These are phyloP conservation scores for Rhopilema esculentum DNA, from an alignment of 30 jellyfish, hydroid and myxozoan species.

Conservation along the genomic window DNA sequence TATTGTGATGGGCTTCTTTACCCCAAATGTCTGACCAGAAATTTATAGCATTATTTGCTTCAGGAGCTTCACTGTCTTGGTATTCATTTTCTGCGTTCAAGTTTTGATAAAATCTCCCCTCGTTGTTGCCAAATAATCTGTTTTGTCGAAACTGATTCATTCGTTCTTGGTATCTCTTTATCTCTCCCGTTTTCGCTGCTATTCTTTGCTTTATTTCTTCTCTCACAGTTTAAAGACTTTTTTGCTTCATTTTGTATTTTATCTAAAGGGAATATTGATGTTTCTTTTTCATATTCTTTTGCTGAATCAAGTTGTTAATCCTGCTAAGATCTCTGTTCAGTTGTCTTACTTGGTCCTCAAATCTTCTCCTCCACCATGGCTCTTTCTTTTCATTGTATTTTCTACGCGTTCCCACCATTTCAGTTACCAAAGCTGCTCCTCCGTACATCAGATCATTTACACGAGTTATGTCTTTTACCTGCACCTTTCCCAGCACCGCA, in stretches of 20 bases:
- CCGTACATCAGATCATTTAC: constrained; percentile 6
- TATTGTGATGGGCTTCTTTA: constrained; percentile 22
- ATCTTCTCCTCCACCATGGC: constrained; percentile 32
- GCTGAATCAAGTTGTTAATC: constrained; percentile 3
- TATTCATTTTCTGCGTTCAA: too few relatives aligned
- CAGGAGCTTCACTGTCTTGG: too few relatives aligned
- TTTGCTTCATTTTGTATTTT: constrained; percentile 7
- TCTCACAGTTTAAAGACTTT: background rate
- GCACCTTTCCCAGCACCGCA: constrained; percentile 6
- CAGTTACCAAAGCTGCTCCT: constrained; percentile 40
- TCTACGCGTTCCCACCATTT: constrained; percentile 15
- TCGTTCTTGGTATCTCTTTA: background rate
- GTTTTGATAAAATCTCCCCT: background rate
- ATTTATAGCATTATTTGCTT: too few relatives aligned
- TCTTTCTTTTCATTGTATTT: constrained; percentile 7
- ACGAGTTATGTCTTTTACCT: background rate
- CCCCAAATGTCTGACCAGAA: too few relatives aligned
- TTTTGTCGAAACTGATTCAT: constrained; percentile 16
- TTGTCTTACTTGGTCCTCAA: constrained; percentile 3
- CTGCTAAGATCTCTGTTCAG: constrained; percentile 36
- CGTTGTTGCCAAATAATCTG: background rate
- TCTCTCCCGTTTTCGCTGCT: constrained; percentile 2
- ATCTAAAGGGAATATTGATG: constrained; percentile 24
- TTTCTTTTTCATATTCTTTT: constrained; percentile 7
- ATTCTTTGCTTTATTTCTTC: constrained; percentile 30